Conservation (phyloP, 2,797 vertebrate species). For the Tadarida brasiliensis region DNA sequence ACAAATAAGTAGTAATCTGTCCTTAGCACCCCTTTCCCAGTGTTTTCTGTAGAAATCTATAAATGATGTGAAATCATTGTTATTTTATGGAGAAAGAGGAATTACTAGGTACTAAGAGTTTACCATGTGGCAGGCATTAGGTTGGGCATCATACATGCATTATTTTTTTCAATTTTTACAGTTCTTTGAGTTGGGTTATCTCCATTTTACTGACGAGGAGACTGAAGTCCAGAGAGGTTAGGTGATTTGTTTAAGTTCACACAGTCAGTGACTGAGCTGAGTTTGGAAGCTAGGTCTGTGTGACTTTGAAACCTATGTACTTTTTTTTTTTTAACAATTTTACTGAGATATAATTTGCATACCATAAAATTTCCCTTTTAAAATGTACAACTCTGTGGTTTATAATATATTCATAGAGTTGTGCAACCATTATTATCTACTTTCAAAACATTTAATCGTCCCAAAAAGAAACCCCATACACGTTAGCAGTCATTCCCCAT, state of each 20-base stretch:
- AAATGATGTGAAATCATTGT: background rate
- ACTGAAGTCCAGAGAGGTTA: conserved; percentile 22
- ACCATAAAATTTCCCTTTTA: conserved; percentile 5
- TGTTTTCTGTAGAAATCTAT: conserved; percentile 17
- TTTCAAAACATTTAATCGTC: conserved; percentile 49
- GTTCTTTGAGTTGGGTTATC: background rate
- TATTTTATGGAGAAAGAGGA: conserved; percentile 14
- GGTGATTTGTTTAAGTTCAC: conserved; percentile 6
- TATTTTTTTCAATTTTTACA: conserved; percentile 40
- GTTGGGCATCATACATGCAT: background rate
- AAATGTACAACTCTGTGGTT: conserved; percentile 38
- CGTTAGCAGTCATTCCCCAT: background rate
- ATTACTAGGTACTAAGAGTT: background rate
- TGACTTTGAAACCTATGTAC: background rate
- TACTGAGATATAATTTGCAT: conserved; percentile 20
- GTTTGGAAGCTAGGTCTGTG: background rate
- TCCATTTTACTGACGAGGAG: conserved; percentile 19
- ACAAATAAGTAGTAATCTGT: background rate
- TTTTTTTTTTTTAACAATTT: background rate
- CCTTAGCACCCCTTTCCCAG: background rate
- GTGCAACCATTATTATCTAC: background rate
- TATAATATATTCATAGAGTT: conserved; percentile 40
- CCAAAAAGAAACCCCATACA: background rate
- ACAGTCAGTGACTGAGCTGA: conserved; percentile 12
- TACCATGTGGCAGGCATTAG: background rate